Evolutionary conservation across 2,113 vertebrate species (phyloP), one percentile per base, ranked within the genome.

Genomic region (Platycercus adscitus): DNA sequence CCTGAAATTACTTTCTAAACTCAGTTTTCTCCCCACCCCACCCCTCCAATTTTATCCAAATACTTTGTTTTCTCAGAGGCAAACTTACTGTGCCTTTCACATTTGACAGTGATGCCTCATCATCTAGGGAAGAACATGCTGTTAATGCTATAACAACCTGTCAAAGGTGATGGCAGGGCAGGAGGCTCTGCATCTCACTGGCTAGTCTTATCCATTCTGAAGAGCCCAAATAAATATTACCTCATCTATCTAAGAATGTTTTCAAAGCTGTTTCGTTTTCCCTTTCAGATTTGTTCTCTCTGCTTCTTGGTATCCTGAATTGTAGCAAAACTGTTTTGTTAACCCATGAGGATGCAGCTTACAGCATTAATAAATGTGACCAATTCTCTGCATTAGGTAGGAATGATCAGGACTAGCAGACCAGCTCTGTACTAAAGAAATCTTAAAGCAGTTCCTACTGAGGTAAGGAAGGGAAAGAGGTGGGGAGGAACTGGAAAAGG

Each of bases 261-360:
- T 72, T 81, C 11, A 6, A 31, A 92, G 28, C n/a, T 21, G 7
- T 65, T 63, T 65, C 55, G 33, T 81, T 88, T 91, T 47, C 72
- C 84, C 43, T 80, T 75, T 61, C 63, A 41, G 61, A 65, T 73
- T 43, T 69, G 9, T 73, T 68, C n/a, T 56, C 10, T 76, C 37
- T 88, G 72, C 47, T 88, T 84, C 49, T 72, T 29, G 41, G 18
- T 89, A 37, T n/a, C 84, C 91, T 70, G 76, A 72, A 15, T 24
- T 84, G 15, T 56, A 55, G 61, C 58, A 28, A 33, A 76, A 66
- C 28, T 23, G 6, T 61, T 2, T 15, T 64, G 43, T 53, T 82
- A 80, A 85, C 60, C 94, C 81, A 66, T 86, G 96, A 92, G 78
- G 81, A 29, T 28, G 49, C 81, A 89, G 64, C 43, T 91, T 77